Evolutionary conservation across 1,140 invertebrate genomes (phyloP).

Genomic region (Pristionchus pacificus): DNA sequence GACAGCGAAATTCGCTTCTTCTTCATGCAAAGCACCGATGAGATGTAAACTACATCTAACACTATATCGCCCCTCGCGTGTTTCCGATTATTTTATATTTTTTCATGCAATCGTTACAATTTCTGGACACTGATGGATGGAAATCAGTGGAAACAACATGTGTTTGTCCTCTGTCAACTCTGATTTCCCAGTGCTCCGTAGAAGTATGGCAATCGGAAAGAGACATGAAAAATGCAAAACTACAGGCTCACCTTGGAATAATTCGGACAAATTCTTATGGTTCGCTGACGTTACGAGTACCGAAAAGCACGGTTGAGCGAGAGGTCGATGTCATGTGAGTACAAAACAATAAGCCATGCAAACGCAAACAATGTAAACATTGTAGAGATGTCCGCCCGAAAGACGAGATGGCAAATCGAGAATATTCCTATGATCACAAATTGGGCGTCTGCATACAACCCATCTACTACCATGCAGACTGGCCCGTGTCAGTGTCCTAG

Average conservation of each 20-base stretch:
- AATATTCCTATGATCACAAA: background rate
- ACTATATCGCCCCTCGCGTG: no score
- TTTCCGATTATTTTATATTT: background rate
- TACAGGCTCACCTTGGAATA: background rate
- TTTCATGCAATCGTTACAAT: background rate
- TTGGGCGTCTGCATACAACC: slow-evolving; percentile 7
- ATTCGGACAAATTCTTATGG: background rate
- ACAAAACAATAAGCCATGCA: no score
- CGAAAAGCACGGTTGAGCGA: background rate
- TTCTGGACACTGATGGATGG: background rate
- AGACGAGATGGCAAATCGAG: background rate
- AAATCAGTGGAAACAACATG: background rate
- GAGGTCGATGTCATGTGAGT: background rate
- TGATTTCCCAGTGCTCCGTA: background rate
- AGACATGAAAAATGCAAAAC: background rate
- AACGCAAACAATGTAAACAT: no score
- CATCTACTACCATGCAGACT: slow-evolving; percentile 12
- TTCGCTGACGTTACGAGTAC: no score
- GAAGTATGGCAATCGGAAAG: no score
- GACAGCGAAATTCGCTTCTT: background rate
- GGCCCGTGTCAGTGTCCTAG: background rate
- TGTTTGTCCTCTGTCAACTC: background rate
- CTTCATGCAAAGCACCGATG: background rate
- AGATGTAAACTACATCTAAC: background rate
- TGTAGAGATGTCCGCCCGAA: slow-evolving; percentile 9